Percentiles rank a stretch among this genome's conserved stretches.
Evolutionary conservation across 2,888 invertebrate genomes (phyloP).

Genomic region (Notodromas monacha): DNA sequence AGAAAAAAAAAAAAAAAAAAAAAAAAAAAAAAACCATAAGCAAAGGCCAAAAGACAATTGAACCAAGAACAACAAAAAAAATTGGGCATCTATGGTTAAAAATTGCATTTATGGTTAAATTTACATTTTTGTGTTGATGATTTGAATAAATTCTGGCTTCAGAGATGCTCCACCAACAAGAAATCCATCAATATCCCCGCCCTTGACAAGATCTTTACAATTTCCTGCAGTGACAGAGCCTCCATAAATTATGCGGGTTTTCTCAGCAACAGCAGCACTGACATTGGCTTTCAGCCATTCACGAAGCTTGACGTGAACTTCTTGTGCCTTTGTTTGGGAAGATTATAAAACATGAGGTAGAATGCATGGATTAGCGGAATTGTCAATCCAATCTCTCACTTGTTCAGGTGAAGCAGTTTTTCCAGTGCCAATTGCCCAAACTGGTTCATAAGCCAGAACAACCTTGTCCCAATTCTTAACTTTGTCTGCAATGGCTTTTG

Average conservation of each 20-base stretch:
- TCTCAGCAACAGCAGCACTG: constrained; percentile 22
- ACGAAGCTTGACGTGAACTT: constrained; percentile 60
- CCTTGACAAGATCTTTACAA: constrained; percentile 52
- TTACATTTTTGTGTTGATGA: constrained; percentile 87
- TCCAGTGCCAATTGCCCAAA: constrained; percentile 99
- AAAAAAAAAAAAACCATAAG: too few relatives aligned
- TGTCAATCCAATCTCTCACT: constrained; percentile 16
- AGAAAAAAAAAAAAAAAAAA: too few relatives aligned
- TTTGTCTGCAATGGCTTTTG: constrained; percentile 13
- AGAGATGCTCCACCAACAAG: constrained; percentile 92
- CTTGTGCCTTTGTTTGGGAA: too few relatives aligned
- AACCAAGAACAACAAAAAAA: too few relatives aligned
- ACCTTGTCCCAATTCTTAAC: constrained; percentile 37
- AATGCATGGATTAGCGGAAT: constrained; percentile 9
- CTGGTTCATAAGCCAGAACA: constrained; percentile 96
- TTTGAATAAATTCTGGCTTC: constrained; percentile 83
- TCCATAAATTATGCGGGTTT: constrained; percentile 72
- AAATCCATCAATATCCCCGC: constrained; percentile 88
- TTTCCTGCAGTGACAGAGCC: constrained; percentile 83
- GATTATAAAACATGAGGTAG: too few relatives aligned
- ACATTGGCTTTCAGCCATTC: constrained; percentile 51
- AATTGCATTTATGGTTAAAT: too few relatives aligned
- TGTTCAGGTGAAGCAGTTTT: constrained; percentile 86
- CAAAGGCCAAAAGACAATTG: too few relatives aligned
- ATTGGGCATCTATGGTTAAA: too few relatives aligned